phyloP scores from a whole-genome alignment of 2,113 vertebrate genomes.

The Otus sunia region DNA sequence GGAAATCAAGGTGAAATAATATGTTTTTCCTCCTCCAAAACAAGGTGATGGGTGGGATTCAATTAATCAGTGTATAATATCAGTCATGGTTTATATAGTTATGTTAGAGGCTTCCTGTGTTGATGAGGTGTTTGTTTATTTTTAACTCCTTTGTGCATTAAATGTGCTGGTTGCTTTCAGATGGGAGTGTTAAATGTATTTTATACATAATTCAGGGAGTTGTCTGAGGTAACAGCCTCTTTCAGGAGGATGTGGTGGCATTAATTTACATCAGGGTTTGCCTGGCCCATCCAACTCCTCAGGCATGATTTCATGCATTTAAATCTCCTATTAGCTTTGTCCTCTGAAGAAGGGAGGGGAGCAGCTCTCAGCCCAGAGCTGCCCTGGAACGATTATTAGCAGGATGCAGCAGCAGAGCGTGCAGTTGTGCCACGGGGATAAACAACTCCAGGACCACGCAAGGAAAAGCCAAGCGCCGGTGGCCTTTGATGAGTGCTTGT shows the following conservation, averaged over 20 bases:
- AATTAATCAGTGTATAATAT: not conserved
- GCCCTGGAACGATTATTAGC: not conserved
- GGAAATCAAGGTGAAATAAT: not conserved
- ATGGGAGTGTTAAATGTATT: not conserved
- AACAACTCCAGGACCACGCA: not conserved
- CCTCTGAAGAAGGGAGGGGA: not conserved
- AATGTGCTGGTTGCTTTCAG: not conserved
- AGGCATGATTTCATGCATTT: not conserved
- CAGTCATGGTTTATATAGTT: not conserved
- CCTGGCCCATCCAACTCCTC: not conserved
- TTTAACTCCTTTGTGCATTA: not conserved
- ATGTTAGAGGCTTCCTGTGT: not conserved
- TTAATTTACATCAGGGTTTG: not conserved
- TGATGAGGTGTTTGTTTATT: not conserved
- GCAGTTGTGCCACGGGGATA: not conserved
- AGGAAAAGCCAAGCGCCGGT: not conserved
- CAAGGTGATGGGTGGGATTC: not conserved
- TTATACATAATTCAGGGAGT: not conserved
- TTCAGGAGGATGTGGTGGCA: not conserved
- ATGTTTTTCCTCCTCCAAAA: not conserved
- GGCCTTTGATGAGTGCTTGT: not conserved
- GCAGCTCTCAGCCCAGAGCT: not conserved
- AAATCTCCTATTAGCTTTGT: not conserved
- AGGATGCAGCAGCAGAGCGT: fast-evolving
- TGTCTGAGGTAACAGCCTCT: not conserved